Conservation (phyloP, 1,140 invertebrate species). For the Vanessa atalanta region DNA sequence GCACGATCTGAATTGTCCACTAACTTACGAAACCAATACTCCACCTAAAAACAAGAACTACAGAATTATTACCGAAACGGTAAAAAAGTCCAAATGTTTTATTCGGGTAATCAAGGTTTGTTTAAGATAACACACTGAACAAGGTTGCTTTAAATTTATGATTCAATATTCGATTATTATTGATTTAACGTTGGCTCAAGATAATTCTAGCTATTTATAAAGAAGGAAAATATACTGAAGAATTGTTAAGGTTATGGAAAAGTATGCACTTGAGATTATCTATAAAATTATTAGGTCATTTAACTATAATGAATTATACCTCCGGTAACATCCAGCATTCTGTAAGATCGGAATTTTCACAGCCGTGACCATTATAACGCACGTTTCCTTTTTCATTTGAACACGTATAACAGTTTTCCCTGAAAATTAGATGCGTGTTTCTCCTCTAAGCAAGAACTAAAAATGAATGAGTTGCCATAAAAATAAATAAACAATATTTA, state of each 20-base stretch:
- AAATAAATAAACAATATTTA: background rate
- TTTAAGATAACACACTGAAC: too few relatives aligned
- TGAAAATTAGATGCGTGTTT: slow-evolving; percentile 38
- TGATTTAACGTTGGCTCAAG: too few relatives aligned
- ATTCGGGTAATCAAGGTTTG: too few relatives aligned
- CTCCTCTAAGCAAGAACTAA: background rate
- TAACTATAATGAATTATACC: slow-evolving; percentile 41
- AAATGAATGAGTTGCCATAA: background rate
- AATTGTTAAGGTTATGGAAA: too few relatives aligned
- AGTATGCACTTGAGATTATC: too few relatives aligned
- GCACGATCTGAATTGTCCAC: slow-evolving; percentile 63
- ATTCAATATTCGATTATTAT: too few relatives aligned
- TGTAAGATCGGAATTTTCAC: slow-evolving; percentile 68
- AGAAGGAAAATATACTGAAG: too few relatives aligned
- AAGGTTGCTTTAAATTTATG: too few relatives aligned
- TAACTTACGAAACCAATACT: slow-evolving; percentile 74
- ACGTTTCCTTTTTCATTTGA: slow-evolving; percentile 53
- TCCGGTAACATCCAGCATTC: slow-evolving; percentile 77
- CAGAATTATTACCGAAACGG: too few relatives aligned
- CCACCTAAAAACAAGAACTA: slow-evolving; percentile 51
- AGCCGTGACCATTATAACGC: slow-evolving; percentile 59
- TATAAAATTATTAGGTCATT: too few relatives aligned
- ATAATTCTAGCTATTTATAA: too few relatives aligned
- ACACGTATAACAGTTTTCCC: slow-evolving; percentile 71
- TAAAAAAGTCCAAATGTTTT: too few relatives aligned